Percentiles rank a stretch among this genome's conserved stretches.
These are phyloP conservation scores for Cerceris ruficornis DNA, from an alignment of 2,888 invertebrate species.

Conservation along the genomic window DNA sequence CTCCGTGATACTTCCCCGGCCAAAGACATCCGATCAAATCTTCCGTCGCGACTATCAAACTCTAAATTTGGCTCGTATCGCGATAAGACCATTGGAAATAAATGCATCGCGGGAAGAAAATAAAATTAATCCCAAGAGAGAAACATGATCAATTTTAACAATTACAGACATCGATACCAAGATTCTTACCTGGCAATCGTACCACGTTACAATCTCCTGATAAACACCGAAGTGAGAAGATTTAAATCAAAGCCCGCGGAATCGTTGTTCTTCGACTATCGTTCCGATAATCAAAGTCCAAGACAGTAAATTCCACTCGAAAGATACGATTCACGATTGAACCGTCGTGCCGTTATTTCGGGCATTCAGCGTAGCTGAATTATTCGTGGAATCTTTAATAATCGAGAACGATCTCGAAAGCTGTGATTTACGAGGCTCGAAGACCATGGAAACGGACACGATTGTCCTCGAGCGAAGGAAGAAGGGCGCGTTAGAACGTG, in stretches of 20 bases:
- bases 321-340: slow-evolving; percentile 11
- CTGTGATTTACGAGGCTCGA: slow-evolving; percentile 60
- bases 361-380: slow-evolving; percentile 4
- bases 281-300: slow-evolving; percentile 24
- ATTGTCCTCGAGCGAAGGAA: not conserved
- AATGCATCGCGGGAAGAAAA: not conserved
- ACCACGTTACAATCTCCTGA: slow-evolving; percentile 14
- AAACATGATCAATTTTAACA: slow-evolving; percentile 11
- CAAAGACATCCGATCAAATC: not conserved
- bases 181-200: slow-evolving; percentile 25
- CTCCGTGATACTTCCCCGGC: slow-evolving; percentile 21
- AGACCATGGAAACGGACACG: slow-evolving; percentile 24
- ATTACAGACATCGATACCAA: slow-evolving; percentile 21
- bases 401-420: slow-evolving; percentile 43
- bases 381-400: slow-evolving; percentile 61
- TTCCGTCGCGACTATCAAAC: not conserved
- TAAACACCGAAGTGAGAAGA: slow-evolving; percentile 37
- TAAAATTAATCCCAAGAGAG: not conserved
- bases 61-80: not conserved
- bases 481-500: slow-evolving; percentile 7
- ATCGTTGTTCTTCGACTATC: slow-evolving; percentile 33
- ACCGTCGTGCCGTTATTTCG: slow-evolving; percentile 22
- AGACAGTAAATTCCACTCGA: slow-evolving; percentile 8
- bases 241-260: slow-evolving; percentile 51
- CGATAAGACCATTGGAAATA: not conserved